A percentile compares a stretch with the other conserved stretches of the same genome.
Evolutionary conservation across 2,797 vertebrate species (phyloP).

Genomic region (Anniella stebbinsi): DNA sequence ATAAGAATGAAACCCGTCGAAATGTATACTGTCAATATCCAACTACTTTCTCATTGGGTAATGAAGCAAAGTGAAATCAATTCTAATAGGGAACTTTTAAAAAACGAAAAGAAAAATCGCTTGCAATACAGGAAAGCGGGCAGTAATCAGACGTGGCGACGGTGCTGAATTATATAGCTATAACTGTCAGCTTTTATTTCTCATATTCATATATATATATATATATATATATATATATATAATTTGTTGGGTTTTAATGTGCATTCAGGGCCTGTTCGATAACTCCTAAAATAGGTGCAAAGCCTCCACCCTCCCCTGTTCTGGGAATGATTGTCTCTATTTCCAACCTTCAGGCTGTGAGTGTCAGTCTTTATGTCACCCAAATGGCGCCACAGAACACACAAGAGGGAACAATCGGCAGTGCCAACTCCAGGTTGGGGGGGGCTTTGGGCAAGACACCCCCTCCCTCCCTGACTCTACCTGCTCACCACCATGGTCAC

Average conservation of each 20-base stretch:
- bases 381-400: too few species aligned
- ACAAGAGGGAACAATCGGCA: too few species aligned
- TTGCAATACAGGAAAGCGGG: background rate
- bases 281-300: background rate
- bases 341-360: too few species aligned
- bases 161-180: background rate
- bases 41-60: background rate
- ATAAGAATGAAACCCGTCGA: background rate
- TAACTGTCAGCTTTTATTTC: background rate
- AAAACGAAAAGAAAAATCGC: accelerated
- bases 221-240: background rate
- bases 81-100: background rate
- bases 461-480: too few species aligned
- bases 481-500: too few species aligned
- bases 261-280: background rate
- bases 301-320: background rate
- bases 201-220: background rate
- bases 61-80: background rate
- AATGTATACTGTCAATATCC: background rate
- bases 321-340: background rate
- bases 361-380: too few species aligned
- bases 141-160: background rate
- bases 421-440: too few species aligned
- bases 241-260: background rate
- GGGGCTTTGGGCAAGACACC: too few species aligned